Evolutionary conservation across 2,797 vertebrate genomes (phyloP).

Genomic region (Falco biarmicus): DNA sequence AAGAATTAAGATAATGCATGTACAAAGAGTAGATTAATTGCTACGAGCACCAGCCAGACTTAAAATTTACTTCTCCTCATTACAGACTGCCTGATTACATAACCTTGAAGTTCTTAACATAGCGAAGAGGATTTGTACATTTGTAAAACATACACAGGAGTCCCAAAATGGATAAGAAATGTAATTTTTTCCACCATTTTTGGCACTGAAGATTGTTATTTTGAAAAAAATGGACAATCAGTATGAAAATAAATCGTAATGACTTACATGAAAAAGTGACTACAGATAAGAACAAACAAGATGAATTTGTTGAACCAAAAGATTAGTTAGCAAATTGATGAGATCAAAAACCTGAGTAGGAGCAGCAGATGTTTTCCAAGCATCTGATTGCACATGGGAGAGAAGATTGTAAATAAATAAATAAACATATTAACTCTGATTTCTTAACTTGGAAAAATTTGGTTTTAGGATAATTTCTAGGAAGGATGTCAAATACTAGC

Average conservation of each 20-base stretch:
- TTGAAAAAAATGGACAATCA: not conserved
- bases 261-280: not conserved
- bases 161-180: not conserved
- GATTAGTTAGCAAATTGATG: not conserved
- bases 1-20: not conserved
- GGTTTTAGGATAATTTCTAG: not conserved
- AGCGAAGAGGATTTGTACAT: not conserved
- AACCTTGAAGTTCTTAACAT: not conserved
- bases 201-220: not conserved
- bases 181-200: not conserved
- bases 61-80: not conserved
- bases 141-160: not conserved
- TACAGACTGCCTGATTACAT: not conserved
- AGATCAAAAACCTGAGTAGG: conserved; percentile 49
- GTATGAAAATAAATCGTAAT: conserved; percentile 14
- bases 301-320: not conserved
- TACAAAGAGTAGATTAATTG: not conserved
- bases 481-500: not conserved
- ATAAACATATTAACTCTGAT: not conserved
- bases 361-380: conserved; percentile 49
- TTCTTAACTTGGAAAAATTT: not conserved
- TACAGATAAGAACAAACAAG: conserved; percentile 13
- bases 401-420: conserved; percentile 27
- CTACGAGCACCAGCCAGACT: not conserved
- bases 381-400: conserved; percentile 37